Conservation (phyloP, 2,797 vertebrate genomes). For the Halcyon smyrnensis region DNA sequence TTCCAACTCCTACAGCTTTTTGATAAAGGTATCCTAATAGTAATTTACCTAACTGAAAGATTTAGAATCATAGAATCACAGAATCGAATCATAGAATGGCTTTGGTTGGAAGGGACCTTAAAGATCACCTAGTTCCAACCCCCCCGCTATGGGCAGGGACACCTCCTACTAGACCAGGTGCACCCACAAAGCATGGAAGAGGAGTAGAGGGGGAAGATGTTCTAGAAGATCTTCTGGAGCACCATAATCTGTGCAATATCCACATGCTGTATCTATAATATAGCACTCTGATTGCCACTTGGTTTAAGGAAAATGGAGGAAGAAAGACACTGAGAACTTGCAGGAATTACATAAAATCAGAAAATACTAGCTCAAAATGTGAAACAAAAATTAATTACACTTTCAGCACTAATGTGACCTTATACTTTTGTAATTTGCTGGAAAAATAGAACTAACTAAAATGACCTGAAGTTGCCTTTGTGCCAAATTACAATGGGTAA, state of each 20-base stretch:
- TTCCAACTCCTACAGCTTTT: neutral
- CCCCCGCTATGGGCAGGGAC: too few relatives aligned
- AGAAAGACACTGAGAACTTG: neutral
- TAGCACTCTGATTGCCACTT: neutral
- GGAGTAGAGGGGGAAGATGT: too few relatives aligned
- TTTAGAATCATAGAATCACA: too few relatives aligned
- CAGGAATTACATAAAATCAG: neutral
- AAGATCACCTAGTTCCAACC: too few relatives aligned
- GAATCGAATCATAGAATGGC: too few relatives aligned
- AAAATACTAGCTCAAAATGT: neutral
- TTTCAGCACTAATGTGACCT: neutral
- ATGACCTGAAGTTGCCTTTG: neutral
- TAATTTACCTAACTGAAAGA: neutral
- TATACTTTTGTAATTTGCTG: neutral
- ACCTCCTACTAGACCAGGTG: too few relatives aligned
- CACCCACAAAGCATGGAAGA: too few relatives aligned
- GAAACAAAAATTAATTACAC: neutral
- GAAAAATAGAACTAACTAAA: neutral
- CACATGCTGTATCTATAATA: rapidly evolving
- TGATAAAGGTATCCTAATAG: neutral
- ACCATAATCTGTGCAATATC: neutral
- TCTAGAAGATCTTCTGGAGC: neutral
- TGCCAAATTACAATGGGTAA: neutral
- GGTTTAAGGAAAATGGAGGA: neutral
- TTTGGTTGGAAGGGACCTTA: too few relatives aligned